Evolutionary conservation across 2,888 invertebrate genomes (phyloP), one percentile per base, ranked within the genome.

Genomic region (Pristionchus japonicus): DNA sequence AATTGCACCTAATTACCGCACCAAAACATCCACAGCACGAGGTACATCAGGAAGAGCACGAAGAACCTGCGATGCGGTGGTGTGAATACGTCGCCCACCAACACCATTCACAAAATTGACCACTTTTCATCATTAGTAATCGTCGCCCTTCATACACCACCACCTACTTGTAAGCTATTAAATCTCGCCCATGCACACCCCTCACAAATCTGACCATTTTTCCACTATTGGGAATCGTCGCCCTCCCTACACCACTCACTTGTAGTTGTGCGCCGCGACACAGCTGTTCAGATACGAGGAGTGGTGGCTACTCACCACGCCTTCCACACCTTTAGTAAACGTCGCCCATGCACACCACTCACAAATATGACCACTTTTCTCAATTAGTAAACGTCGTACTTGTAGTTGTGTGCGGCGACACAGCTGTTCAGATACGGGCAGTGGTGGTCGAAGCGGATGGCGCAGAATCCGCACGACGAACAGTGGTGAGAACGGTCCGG

Each of bases 361-460:
- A n/a, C n/a, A n/a, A n/a, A n/a, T n/a, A n/a, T n/a, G n/a, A n/a
- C n/a, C n/a, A n/a, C n/a, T n/a, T n/a, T n/a, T n/a, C n/a, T n/a
- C n/a, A n/a, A n/a, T n/a, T n/a, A 7, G 61, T 61, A 61, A 61
- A 23, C 61, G 61, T 61, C 61, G 27, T 61, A 84, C 84, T 84
- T 84, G 61, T 84, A 84, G 61, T 84, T 84, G 84, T 84, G 84
- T 0, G 31, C 37, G 37, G 61, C 84, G 84, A 84, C 84, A 40
- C 84, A 84, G 40, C 61, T 61, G 84, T 84, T 84, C n/a, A 84
- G n/a, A 27, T 84, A 84, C 37, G 84, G 84, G 84, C 84, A 84
- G 84, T 84, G 84, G 61, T 84, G 84, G 61, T 84, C 84, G 84
- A 84, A 84, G 57, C 84, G 84, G 15, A 84, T 17, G 40, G 61